Percentiles rank a stretch among this genome's conserved stretches.
Conservation (phyloP, 2,797 vertebrate species). For the Nannoperca obscura region DNA sequence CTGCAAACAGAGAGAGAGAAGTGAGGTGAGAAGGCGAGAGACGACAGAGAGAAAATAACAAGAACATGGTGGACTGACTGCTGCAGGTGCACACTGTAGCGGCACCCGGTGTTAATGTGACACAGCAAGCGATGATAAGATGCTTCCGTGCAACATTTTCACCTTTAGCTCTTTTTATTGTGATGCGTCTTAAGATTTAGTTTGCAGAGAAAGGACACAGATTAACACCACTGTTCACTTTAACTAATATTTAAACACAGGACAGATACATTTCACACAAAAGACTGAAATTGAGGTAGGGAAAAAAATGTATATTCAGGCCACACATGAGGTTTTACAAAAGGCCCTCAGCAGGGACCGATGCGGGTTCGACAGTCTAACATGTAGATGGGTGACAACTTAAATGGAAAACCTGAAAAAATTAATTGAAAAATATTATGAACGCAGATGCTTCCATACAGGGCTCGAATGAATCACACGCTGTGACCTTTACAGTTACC, state of each 20-base stretch:
- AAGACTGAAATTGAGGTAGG: too few species aligned
- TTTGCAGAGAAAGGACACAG: neutral
- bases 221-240: neutral
- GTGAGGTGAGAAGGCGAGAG: constrained; percentile 49
- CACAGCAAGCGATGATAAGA: neutral
- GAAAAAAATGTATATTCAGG: neutral
- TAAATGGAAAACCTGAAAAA: too few species aligned
- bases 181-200: neutral
- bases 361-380: too few species aligned
- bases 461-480: too few species aligned
- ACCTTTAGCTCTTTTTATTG: constrained; percentile 16
- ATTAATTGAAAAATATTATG: too few species aligned
- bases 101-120: neutral
- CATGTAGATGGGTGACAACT: too few species aligned
- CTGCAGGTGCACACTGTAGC: constrained; percentile 20
- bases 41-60: constrained; percentile 13
- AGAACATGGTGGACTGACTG: constrained; percentile 14
- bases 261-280: too few species aligned
- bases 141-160: constrained; percentile 1
- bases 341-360: neutral
- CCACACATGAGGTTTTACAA: neutral
- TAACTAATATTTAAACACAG: neutral
- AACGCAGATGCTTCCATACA: too few species aligned
- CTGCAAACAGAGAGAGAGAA: constrained; percentile 16
- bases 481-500: too few species aligned